Conservation (phyloP, 2,888 invertebrate species). For the Glaucopsyche alexis region DNA sequence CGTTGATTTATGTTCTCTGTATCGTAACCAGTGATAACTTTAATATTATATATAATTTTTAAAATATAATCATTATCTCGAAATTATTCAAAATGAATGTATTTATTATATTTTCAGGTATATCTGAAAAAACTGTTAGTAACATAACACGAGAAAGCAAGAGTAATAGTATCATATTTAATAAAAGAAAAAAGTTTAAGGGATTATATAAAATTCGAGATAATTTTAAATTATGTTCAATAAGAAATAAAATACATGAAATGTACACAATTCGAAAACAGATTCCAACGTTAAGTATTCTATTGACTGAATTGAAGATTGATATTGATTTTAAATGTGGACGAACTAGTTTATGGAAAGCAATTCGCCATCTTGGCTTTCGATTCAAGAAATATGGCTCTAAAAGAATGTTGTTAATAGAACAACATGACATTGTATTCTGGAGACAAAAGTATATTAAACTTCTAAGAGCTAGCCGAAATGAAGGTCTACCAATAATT, state of each 20-base stretch:
- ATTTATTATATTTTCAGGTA: not conserved
- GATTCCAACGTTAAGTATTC: constrained; percentile 22
- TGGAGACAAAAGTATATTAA: constrained; percentile 21
- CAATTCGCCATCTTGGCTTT: constrained; percentile 21
- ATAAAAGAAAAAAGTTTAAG: not conserved
- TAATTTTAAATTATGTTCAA: constrained; percentile 27
- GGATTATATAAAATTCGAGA: constrained; percentile 14
- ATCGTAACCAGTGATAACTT: too few relatives aligned
- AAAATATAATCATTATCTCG: too few relatives aligned
- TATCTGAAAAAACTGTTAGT: constrained; percentile 7
- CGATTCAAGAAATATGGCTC: constrained; percentile 18
- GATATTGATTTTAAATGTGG: constrained; percentile 24
- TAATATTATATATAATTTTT: too few relatives aligned
- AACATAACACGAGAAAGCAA: constrained; percentile 7
- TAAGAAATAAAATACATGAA: constrained; percentile 26
- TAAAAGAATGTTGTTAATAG: constrained; percentile 26
- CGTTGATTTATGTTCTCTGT: too few relatives aligned
- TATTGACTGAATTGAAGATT: constrained; percentile 5
- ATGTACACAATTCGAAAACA: constrained; percentile 23
- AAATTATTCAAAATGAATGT: not conserved
- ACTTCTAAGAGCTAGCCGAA: not conserved
- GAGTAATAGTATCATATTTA: not conserved
- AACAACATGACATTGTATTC: constrained; percentile 21
- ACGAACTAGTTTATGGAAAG: constrained; percentile 21
- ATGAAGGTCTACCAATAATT: not conserved